Evolutionary conservation across 2,888 invertebrate genomes (phyloP).

Genomic region (Boloria selene): DNA sequence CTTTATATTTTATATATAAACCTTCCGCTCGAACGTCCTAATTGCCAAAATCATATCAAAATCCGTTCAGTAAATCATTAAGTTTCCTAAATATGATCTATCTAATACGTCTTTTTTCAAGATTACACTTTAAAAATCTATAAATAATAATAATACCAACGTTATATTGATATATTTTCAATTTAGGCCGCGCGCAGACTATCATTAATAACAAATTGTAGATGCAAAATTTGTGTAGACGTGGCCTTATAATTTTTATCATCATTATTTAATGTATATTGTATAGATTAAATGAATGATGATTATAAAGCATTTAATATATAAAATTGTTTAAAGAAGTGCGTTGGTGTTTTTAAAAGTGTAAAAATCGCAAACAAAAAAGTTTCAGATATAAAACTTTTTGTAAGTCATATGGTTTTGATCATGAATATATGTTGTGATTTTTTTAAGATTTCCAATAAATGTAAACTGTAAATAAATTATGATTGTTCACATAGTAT

Average conservation of each 20-base stretch:
- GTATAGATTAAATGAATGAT: too few relatives aligned
- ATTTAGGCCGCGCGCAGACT: too few relatives aligned
- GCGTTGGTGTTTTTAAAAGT: too few relatives aligned
- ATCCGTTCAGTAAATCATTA: slow-evolving; percentile 23
- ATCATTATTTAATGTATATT: too few relatives aligned
- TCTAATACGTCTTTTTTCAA: too few relatives aligned
- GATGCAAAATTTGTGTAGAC: too few relatives aligned
- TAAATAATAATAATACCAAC: background rate
- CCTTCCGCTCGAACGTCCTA: slow-evolving; percentile 17
- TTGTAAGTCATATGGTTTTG: slow-evolving; percentile 18
- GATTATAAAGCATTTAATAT: too few relatives aligned
- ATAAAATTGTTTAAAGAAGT: too few relatives aligned
- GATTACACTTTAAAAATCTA: background rate
- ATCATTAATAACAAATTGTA: too few relatives aligned
- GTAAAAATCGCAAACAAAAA: background rate
- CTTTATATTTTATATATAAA: background rate
- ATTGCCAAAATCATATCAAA: slow-evolving; percentile 34
- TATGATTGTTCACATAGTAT: slow-evolving; percentile 43
- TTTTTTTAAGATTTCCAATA: slow-evolving; percentile 67
- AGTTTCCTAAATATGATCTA: too few relatives aligned
- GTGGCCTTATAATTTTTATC: too few relatives aligned
- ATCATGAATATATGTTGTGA: slow-evolving; percentile 59
- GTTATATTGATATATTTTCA: background rate
- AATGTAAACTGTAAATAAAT: slow-evolving; percentile 58
- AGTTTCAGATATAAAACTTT: background rate